phyloP scores from a whole-genome alignment of 1,140 invertebrate species.

The Drosophila eugracilis region DNA sequence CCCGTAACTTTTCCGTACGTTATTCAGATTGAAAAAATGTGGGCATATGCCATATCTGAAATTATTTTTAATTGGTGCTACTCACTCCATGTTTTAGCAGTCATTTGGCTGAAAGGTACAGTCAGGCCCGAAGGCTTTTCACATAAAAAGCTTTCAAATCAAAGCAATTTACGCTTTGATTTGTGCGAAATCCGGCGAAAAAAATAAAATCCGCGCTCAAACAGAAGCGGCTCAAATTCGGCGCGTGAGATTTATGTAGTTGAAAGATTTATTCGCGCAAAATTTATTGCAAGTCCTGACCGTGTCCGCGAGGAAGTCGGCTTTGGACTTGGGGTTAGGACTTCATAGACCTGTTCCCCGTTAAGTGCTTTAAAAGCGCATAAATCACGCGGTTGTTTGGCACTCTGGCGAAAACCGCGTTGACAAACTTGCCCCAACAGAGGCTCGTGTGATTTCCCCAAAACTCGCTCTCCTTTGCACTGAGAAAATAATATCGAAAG shows the following conservation, averaged over 20 bases:
- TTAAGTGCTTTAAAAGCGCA: conserved; percentile 82
- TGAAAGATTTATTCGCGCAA: conserved; percentile 77
- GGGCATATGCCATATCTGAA: conserved; percentile 66
- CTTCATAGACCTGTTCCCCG: conserved; percentile 76
- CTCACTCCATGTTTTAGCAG: neutral
- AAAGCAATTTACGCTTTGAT: conserved; percentile 82
- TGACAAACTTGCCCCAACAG: conserved; percentile 70
- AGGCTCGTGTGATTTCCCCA: conserved; percentile 5
- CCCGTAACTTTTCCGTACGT: conserved; percentile 17
- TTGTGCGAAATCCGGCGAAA: conserved; percentile 59
- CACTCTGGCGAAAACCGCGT: conserved; percentile 61
- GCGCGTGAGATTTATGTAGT: conserved; percentile 81
- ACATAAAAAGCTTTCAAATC: conserved; percentile 76
- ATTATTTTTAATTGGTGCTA: conserved; percentile 78
- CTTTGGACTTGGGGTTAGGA: conserved; percentile 47
- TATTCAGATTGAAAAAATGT: conserved; percentile 48
- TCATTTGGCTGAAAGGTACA: conserved; percentile 61
- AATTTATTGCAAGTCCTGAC: conserved; percentile 67
- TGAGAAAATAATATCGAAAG: neutral
- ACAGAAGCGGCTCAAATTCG: conserved; percentile 64
- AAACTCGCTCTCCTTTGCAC: conserved; percentile 13
- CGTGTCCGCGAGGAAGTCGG: conserved; percentile 31
- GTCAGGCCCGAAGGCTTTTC: conserved; percentile 48
- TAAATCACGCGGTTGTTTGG: conserved; percentile 80
- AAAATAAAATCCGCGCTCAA: conserved; percentile 23